Percentiles rank a stretch among this genome's conserved stretches.
Evolutionary conservation across 2,888 invertebrate species (phyloP).

Genomic region (Cataglyphis albicans): DNA sequence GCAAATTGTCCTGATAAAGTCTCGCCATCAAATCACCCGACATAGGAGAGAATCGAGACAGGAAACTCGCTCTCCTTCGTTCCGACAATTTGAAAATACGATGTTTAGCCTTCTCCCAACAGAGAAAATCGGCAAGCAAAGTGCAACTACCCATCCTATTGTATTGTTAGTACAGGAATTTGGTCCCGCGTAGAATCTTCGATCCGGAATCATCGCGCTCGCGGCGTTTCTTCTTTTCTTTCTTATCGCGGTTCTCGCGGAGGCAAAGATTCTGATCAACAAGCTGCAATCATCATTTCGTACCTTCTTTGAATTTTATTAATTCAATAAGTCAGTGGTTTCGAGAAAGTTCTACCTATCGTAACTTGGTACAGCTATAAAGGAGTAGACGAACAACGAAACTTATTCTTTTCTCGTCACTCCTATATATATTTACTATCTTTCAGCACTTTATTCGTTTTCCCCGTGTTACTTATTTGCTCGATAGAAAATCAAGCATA

Average conservation of each 20-base stretch:
- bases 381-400: constrained; percentile 8
- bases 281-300: constrained; percentile 6
- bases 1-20: background rate
- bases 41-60: background rate
- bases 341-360: background rate
- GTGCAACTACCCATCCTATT: constrained; percentile 24
- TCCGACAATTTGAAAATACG: background rate
- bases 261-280: constrained; percentile 1
- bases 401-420: constrained; percentile 3
- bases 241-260: constrained; percentile 8
- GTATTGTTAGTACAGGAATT: background rate
- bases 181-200: background rate
- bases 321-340: background rate
- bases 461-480: background rate
- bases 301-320: background rate
- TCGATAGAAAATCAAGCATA: constrained; percentile 1
- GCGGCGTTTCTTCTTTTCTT: constrained; percentile 10
- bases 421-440: background rate
- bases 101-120: background rate
- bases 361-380: constrained; percentile 9
- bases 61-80: background rate
- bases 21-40: background rate
- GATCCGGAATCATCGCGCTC: background rate
- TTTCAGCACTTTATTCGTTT: constrained; percentile 12
- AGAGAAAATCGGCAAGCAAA: background rate